Evolutionary conservation across 1,140 invertebrate species (phyloP), one percentile per base, ranked within the genome.

Genomic region (Caenorhabditis tropicalis): DNA sequence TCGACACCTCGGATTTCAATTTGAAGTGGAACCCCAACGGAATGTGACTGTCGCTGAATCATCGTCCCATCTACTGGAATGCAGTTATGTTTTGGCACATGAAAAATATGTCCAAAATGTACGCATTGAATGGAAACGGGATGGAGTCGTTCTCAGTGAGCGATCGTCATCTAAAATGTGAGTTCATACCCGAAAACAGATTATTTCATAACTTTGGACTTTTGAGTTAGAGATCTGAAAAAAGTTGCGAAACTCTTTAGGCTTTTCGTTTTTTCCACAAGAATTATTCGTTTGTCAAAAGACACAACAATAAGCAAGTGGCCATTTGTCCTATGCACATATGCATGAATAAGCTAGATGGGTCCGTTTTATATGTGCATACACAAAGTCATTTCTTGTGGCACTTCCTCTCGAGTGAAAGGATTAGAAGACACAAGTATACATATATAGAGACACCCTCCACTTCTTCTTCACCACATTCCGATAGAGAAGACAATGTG

Each of bases 1-100:
- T 31, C 82, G 82, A 19, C 12, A 16, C 39, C 36, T 82, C 33
- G 82, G 82, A n/a, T 82, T 82, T 43, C 56, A 82, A 29, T 82
- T 82, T 53, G 82, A 27, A 82, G 27, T 82, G 21, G 82, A 82
- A 82, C 36, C 56, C 6, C 12, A 33, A 31, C 43, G 43, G 60
- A 31, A 48, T 27, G 36, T 74, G n/a, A 46, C 33, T 46, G 65
- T 74, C 1, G n/a, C n/a, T 2, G 65, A 74, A 46, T 74, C 65
- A 21, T 43, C 65, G n/a, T n/a, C 29, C 43, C 36, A 74, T 43
- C 43, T 74, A 24, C n/a, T 74, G 15, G 65, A 74, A 43, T 74
- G 65, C 27, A 74, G 65, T 24, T 74, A 74, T 43, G 33, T 74
- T 3, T 43, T 74, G 36, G 65, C 65, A 12, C 65, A 74, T 74